Evolutionary conservation across 2,113 vertebrate genomes (phyloP).

Genomic region (Epinephelus lanceolatus): DNA sequence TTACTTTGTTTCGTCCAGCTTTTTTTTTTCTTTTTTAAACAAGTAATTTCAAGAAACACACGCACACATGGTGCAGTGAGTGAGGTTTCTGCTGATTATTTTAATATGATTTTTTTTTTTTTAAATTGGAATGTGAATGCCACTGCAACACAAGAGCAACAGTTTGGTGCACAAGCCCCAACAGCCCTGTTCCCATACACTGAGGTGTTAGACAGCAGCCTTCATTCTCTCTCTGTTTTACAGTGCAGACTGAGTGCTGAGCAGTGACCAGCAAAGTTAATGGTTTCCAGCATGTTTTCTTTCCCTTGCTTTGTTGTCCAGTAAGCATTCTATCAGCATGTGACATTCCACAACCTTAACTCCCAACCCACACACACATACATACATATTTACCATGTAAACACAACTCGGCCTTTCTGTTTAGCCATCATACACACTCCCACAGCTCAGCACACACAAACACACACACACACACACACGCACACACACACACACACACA

Average conservation of each 20-base stretch:
- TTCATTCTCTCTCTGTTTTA: not conserved
- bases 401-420: conserved; percentile 79
- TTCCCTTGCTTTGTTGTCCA: conserved; percentile 68
- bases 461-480: conserved; percentile 9
- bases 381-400: conserved; percentile 80
- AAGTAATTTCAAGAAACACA: not conserved
- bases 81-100: not conserved
- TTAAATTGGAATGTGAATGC: not conserved
- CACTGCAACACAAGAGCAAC: not conserved
- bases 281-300: conserved; percentile 60
- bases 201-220: not conserved
- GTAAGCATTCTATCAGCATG: conserved; percentile 78
- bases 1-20: not conserved
- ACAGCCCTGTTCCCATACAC: not conserved
- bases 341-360: conserved; percentile 79
- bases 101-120: not conserved
- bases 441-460: conserved; percentile 49
- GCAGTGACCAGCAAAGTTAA: conserved; percentile 38
- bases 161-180: not conserved
- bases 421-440: conserved; percentile 78
- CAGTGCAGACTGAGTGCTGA: conserved; percentile 7
- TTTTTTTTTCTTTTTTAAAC: not conserved
- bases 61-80: too few species aligned
- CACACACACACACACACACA: conserved; percentile 64
- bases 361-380: conserved; percentile 61